phyloP scores from a whole-genome alignment of 2,888 invertebrate species.

The Congeria kusceri region DNA sequence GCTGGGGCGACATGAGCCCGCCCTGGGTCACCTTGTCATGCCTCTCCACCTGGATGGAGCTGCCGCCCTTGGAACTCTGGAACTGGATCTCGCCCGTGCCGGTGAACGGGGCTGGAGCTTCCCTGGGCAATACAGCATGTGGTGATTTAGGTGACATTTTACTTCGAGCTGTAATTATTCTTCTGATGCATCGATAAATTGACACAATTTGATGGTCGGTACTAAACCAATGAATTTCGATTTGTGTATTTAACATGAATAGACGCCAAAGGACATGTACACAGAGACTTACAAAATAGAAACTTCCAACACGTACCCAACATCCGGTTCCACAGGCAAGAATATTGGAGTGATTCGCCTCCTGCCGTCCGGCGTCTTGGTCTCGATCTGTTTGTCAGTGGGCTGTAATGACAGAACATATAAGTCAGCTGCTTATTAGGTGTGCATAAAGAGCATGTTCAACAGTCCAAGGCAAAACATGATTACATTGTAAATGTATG shows the following conservation, averaged over 20 bases:
- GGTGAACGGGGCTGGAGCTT: slow-evolving; percentile 77
- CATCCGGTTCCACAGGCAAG: slow-evolving; percentile 91
- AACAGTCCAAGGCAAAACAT: no score
- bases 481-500: no score
- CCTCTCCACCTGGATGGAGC: slow-evolving; percentile 92
- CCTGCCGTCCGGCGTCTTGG: slow-evolving; percentile 96
- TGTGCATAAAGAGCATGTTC: no score
- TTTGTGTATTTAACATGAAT: no score
- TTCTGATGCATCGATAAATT: no score
- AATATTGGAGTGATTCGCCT: slow-evolving; percentile 98
- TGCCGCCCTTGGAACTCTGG: slow-evolving; percentile 92
- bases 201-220: no score
- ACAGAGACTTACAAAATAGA: no score
- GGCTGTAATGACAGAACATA: slow-evolving; percentile 68
- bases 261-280: no score
- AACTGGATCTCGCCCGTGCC: slow-evolving; percentile 86
- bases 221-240: no score
- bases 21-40: slow-evolving; percentile 86
- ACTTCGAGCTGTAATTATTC: no score
- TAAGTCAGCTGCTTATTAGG: no score
- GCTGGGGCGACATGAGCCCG: slow-evolving; percentile 64
- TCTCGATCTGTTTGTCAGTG: slow-evolving; percentile 94
- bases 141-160: no score
- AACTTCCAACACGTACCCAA: slow-evolving; percentile 86
- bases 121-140: slow-evolving; percentile 67